Evolutionary conservation across 2,113 vertebrate genomes (phyloP), one percentile per base, ranked within the genome.

Genomic region (Neofelis nebulosa): DNA sequence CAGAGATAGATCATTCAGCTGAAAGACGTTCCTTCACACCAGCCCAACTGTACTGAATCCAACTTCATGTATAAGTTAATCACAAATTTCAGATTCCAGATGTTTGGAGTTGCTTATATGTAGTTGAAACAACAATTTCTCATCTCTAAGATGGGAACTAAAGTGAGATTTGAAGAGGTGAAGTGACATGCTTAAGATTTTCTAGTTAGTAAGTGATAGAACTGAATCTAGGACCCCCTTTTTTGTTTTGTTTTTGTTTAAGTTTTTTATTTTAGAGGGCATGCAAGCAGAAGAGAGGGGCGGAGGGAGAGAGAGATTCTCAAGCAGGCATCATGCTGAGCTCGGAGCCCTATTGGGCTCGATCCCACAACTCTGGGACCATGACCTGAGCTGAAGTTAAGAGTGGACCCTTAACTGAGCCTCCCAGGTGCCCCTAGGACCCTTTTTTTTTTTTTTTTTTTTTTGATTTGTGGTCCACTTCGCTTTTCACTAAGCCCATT

Each of bases 71-170:
- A 25, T 69, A 92, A 71, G 21, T 66, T 93, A 41, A 55, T 92
- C 78, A 63, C 23, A 92, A 31, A 52, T 89, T 55, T 66, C 78
- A 19, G 21, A 66, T 61, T 41, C 45, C 27, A 93, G 69, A 45
- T 31, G 68, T 71, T 89, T 88, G 65, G 65, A 94, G 66, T 93
- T 96, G 85, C 50, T 97, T 21, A 57, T 91, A 92, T 87, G 76
- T 80, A 83, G 66, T 71, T 85, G 90, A 94, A 97, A 94, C 5
- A 76, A 85, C 78, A 94, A 38, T 73, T 94, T 81, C 25, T 76
- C 73, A 31, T 76, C 50, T 90, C 4, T 78, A 57, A n/a, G 94
- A 50, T 63, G 76, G 80, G 23, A 94, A 69, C 45, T 90, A 78
- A 76, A 80, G 5, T 92, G 33, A 93, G 80, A 96, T 94, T 94